Base-by-base conservation (phyloP, 53 echinoderm and acorn worm species). In the Holothuria leucospilota region DNA sequence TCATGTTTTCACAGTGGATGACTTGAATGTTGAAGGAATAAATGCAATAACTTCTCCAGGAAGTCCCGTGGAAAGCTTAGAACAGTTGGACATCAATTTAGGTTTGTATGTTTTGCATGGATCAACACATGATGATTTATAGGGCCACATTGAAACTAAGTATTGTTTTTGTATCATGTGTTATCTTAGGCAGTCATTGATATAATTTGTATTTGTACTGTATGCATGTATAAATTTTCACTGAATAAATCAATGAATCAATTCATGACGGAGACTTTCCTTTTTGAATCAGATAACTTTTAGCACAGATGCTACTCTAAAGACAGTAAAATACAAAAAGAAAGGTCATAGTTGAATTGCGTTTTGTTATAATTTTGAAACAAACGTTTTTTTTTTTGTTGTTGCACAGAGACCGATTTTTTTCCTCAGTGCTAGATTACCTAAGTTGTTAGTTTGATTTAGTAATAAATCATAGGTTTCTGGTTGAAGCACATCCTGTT, bases 41-140 rank as follows among this genome's bases (percentile, higher is more conserved):
- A 59, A 87, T 87, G 90, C 96, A 51, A 41, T 96, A 26, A 92
- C 94, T 58, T 75, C 91, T 0, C 96, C 96, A 39, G 83, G 70
- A 20, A 92, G 89, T 28, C 89, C 94, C 40, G 71, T 92, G 15
- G 92, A 94, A 59, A 74, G 88, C 59, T 71, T 90, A 56, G 87
- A 94, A 56, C 92, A 94, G 52, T 82, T 85, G 53, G 91, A 92
- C 71, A 66, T 89, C 70, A 86, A 94, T 58, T 94, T 94, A 94
- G 81, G 90, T 84, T 40, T 24, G 42, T 65, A 29, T 39, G 7
- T 4, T 12, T 24, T 56, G 13, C 0, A 59, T 39, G 28, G 38
- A 29, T 25, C 18, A 53, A 71, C 26, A 0, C 30, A 29, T 34
- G 26, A 8, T 3, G 12, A 27, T 21, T 71, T 8, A 0, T 71